Evolutionary conservation across 2,888 invertebrate species (phyloP).

Genomic region (Halocaridina rubra): DNA sequence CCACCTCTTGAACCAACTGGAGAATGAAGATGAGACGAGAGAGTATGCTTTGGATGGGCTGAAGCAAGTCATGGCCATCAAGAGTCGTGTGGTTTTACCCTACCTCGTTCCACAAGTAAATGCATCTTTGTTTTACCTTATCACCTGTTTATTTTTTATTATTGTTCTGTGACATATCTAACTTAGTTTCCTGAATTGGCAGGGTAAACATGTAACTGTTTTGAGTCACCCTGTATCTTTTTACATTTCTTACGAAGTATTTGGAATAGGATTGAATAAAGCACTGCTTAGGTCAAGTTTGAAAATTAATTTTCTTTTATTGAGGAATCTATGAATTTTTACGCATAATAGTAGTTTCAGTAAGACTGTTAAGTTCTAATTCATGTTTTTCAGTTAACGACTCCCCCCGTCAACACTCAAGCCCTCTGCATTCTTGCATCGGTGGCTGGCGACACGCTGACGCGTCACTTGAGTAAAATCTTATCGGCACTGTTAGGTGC

Average conservation of each 20-base stretch:
- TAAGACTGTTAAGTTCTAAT: too few relatives aligned
- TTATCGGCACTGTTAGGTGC: constrained; percentile 88
- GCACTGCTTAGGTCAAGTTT: too few relatives aligned
- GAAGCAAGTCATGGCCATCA: constrained; percentile 96
- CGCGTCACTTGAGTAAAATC: constrained; percentile 89
- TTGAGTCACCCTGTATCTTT: too few relatives aligned
- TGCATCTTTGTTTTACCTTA: too few relatives aligned
- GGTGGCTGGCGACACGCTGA: constrained; percentile 93
- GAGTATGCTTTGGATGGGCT: constrained; percentile 95
- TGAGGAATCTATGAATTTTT: too few relatives aligned
- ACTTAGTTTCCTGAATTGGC: too few relatives aligned
- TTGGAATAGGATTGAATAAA: too few relatives aligned
- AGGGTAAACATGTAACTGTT: too few relatives aligned
- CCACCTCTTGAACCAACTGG: constrained; percentile 83
- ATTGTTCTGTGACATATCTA: neutral
- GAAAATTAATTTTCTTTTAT: too few relatives aligned
- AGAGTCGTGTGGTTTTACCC: constrained; percentile 93
- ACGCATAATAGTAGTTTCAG: too few relatives aligned
- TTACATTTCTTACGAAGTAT: too few relatives aligned
- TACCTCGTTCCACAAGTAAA: constrained; percentile 83
- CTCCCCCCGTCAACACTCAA: constrained; percentile 89
- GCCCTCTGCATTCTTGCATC: constrained; percentile 93
- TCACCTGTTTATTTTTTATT: neutral
- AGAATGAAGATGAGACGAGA: constrained; percentile 68
- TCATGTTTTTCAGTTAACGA: constrained; percentile 78